Base-by-base conservation (phyloP, 2,113 vertebrate species). In the Loxodonta africana region DNA sequence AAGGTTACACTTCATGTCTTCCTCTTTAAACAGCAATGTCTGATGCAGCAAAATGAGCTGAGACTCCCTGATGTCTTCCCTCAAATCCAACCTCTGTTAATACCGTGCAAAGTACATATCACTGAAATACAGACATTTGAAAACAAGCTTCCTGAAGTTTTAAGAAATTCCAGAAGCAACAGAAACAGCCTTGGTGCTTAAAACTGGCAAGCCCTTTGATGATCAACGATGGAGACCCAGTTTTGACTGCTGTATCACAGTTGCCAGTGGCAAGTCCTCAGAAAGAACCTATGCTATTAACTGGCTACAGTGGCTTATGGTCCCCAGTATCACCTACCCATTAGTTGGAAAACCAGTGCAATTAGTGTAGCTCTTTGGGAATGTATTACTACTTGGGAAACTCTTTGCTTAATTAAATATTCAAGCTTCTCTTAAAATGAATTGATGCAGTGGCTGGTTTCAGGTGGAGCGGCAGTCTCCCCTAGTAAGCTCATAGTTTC, bases 261-360 rank as follows among this genome's bases (percentile, higher is more conserved):
- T 41, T 26, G 18, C 5, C 12, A 3, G 44, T 3, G 21, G 17
- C 1, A 17, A 57, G 3, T 2, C 2, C 1, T 69, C 8, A 60
- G 62, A 26, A n/a, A 41, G 33, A 83, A 44, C 57, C 0, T 30
- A 26, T 0, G 30, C 44, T 62, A 71, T 28, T 26, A 60, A 28
- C 51, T 62, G 63, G 65, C 83, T 14, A 4, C 14, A 1, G 33
- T 1, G 67, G 30, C 62, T 41, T 9, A 69, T 2, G 33, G 74
- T 33, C 74, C 73, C 88, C 0, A 3, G 2, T 26, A 44, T 21
- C 7, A 67, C 48, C 62, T 0, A 5, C 28, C 71, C n/a, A 3
- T 48, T 2, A 28, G 62, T 10, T 15, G 3, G 6, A 62, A 51
- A 28, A n/a, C 69, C 44, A 15, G 53, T 0, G 11, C 2, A 18